Base-by-base conservation (phyloP, 2,797 vertebrate species). In the Choloepus didactylus region DNA sequence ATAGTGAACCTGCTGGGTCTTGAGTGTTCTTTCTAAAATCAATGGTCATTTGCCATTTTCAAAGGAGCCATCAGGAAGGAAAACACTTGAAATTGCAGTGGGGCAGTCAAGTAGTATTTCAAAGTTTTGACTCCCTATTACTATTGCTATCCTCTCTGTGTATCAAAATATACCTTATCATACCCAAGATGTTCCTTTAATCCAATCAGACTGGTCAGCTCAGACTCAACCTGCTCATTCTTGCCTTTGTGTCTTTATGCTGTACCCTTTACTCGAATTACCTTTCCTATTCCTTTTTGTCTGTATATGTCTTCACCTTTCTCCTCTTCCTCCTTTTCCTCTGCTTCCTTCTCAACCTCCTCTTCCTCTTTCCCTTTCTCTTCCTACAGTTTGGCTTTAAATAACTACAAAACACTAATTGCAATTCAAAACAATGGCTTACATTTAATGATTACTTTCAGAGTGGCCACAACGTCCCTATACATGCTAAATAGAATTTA, bases 21-120 rank as follows among this genome's bases (percentile, higher is more conserved):
- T 84, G 31, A 87, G 80, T 84, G 11, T 80, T 29, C 49, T 93
- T 95, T 82, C 44, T 25, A 86, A 93, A 90, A 64, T 12, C 49
- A 89, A 19, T 67, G 51, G 35, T 1, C 8, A 84, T 89, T 91
- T 94, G 62, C 9, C 16, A 82, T 87, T 91, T 82, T 84, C 56
- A 95, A 73, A 91, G 10, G 19, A 8, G 38, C 41, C 27, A 79
- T n/a, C 0, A 41, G 81, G 38, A 81, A 73, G 35, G 31, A 67
- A 93, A 75, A 87, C 3, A 29, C 7, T 67, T 62, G 11, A 38
- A 92, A 92, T 83, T 79, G 49, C 12, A 79, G 60, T n/a, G 21
- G 62, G 75, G 0, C 18, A n/a, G 66, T 3, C 46, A 62, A 44
- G n/a, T 59, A 14, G 2, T 77, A 59, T 87, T 93, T 91, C 25